Conservation (phyloP, 2,797 vertebrate genomes). For the Champsocephalus esox region DNA sequence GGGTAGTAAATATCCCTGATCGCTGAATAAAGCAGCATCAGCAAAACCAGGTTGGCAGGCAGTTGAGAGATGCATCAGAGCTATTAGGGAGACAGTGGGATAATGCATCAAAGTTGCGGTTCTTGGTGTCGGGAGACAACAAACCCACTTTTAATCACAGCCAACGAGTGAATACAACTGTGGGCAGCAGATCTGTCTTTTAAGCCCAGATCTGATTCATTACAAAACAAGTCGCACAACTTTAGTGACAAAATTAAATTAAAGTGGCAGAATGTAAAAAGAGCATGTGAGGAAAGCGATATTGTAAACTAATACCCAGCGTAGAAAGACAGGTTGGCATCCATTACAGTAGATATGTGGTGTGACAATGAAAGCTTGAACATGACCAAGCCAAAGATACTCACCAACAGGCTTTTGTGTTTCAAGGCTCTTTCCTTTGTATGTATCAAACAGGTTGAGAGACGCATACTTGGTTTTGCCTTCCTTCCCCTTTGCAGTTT, state of each 20-base stretch:
- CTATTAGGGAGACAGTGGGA: slow-evolving; percentile 36
- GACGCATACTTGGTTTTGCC: slow-evolving; percentile 98
- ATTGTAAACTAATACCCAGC: slow-evolving; percentile 8
- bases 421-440: slow-evolving; percentile 99
- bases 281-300: slow-evolving; percentile 12
- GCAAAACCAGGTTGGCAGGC: slow-evolving; percentile 26
- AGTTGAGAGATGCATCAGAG: slow-evolving; percentile 17
- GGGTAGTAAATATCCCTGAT: slow-evolving; percentile 2
- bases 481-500: slow-evolving; percentile 99
- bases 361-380: background rate
- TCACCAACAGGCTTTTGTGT: slow-evolving; percentile 97
- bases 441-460: slow-evolving; percentile 99
- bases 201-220: slow-evolving; percentile 11
- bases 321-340: background rate
- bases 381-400: slow-evolving; percentile 49
- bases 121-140: slow-evolving; percentile 17
- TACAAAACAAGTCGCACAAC: slow-evolving; percentile 7
- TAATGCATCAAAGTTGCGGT: slow-evolving; percentile 45
- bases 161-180: slow-evolving; percentile 11
- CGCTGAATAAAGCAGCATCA: slow-evolving; percentile 24
- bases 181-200: slow-evolving; percentile 26
- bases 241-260: slow-evolving; percentile 28
- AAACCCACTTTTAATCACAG: slow-evolving; percentile 38
- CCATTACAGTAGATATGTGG: background rate
- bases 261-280: slow-evolving; percentile 27